Evolutionary conservation across 2,113 vertebrate genomes (phyloP).

Genomic region (Tapirus terrestris): DNA sequence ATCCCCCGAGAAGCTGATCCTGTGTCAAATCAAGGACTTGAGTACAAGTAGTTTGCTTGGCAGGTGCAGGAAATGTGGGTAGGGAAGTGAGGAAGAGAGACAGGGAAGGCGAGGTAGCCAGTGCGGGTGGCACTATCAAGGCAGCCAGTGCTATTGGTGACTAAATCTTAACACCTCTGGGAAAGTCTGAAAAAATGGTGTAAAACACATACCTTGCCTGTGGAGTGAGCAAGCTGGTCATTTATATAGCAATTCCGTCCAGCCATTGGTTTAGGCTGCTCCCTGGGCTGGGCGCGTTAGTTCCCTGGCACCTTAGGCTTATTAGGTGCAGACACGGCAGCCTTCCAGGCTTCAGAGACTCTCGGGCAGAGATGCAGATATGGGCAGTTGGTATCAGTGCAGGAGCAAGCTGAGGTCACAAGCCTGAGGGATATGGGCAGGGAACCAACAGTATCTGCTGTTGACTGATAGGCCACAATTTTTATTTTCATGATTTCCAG

Average conservation of each 20-base stretch:
- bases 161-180: not conserved
- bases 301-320: not conserved
- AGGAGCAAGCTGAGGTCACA: not conserved
- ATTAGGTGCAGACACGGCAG: not conserved
- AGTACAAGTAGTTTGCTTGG: not conserved
- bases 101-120: not conserved
- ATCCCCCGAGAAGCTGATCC: not conserved
- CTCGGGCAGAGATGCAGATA: not conserved
- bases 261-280: not conserved
- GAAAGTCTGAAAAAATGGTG: not conserved
- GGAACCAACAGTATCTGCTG: not conserved
- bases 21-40: not conserved
- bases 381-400: not conserved
- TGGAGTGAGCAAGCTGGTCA: not conserved
- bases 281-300: not conserved
- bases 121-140: not conserved
- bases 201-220: not conserved
- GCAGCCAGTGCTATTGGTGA: not conserved
- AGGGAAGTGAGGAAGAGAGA: not conserved
- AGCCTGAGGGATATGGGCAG: not conserved
- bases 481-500: not conserved
- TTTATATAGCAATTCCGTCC: not conserved
- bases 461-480: not conserved
- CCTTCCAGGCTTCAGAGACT: not conserved
- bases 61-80: not conserved